Conservation (phyloP, 1,140 invertebrate species). For the Chelonus insularis region DNA sequence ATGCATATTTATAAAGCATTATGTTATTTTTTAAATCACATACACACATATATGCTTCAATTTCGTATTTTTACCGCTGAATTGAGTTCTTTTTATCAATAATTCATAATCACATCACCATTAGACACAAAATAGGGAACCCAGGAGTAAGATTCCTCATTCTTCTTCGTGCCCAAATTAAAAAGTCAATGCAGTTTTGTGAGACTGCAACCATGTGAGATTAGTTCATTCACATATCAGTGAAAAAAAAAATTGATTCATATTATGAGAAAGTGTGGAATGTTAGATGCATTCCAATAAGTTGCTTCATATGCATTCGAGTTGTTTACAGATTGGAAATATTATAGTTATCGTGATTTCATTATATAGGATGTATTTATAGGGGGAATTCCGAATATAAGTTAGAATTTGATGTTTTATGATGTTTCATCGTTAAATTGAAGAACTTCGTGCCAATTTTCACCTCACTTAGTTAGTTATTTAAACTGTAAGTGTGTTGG, state of each 20-base stretch:
- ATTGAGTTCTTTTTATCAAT: background rate
- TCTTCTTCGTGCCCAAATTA: slow-evolving; percentile 15
- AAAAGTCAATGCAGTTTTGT: slow-evolving; percentile 6
- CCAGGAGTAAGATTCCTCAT: slow-evolving; percentile 19
- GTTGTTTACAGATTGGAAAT: too few relatives aligned
- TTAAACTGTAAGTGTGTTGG: slow-evolving; percentile 15
- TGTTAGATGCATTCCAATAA: background rate
- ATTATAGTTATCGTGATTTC: too few relatives aligned
- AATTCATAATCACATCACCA: slow-evolving; percentile 1
- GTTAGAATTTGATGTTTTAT: background rate
- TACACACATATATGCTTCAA: background rate
- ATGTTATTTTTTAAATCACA: background rate
- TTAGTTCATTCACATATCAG: slow-evolving; percentile 22
- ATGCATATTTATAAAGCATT: background rate
- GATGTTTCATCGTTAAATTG: slow-evolving; percentile 1
- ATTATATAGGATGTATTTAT: too few relatives aligned
- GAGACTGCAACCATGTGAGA: slow-evolving; percentile 26
- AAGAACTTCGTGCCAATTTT: slow-evolving; percentile 13
- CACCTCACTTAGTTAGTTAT: slow-evolving; percentile 24
- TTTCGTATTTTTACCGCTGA: background rate
- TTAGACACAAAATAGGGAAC: slow-evolving; percentile 31
- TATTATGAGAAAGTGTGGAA: background rate
- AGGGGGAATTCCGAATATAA: too few relatives aligned
- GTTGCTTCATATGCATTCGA: too few relatives aligned
- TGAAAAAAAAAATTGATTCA: background rate